Percentiles rank a stretch among this genome's conserved stretches.
These are phyloP conservation scores for Tetheella fluctuosa DNA, from an alignment of 2,888 invertebrate species.

Conservation along the genomic window DNA sequence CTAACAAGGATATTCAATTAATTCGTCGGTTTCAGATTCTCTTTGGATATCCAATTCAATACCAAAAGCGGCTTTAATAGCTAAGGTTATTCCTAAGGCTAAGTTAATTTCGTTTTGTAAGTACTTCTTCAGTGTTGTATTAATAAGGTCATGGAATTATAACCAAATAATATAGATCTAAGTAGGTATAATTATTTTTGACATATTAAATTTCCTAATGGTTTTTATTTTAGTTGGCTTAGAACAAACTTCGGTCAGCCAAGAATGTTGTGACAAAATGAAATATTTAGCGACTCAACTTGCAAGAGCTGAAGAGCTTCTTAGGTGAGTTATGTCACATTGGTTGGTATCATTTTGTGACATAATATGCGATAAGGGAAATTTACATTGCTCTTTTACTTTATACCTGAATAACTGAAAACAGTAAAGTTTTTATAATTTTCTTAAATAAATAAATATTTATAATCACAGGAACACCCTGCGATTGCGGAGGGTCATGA, in stretches of 20 bases:
- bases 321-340: constrained; percentile 50
- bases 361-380: no score
- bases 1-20: constrained; percentile 22
- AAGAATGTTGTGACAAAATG: constrained; percentile 66
- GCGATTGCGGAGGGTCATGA: constrained; percentile 41
- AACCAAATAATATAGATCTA: not conserved
- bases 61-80: constrained; percentile 51
- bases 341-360: no score
- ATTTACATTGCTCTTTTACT: no score
- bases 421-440: not conserved
- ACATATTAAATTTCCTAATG: no score
- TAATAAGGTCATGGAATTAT: constrained; percentile 19
- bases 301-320: constrained; percentile 56
- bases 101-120: constrained; percentile 54
- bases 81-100: constrained; percentile 48
- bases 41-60: constrained; percentile 45
- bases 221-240: constrained; percentile 32
- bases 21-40: constrained; percentile 50
- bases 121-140: constrained; percentile 34
- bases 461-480: constrained; percentile 50
- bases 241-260: constrained; percentile 44
- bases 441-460: constrained; percentile 7
- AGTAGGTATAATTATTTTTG: no score
- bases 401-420: not conserved
- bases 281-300: constrained; percentile 61